Evolutionary conservation across 2,888 invertebrate species (phyloP), one percentile per base, ranked within the genome.

Genomic region (Pterobdella sp.): DNA sequence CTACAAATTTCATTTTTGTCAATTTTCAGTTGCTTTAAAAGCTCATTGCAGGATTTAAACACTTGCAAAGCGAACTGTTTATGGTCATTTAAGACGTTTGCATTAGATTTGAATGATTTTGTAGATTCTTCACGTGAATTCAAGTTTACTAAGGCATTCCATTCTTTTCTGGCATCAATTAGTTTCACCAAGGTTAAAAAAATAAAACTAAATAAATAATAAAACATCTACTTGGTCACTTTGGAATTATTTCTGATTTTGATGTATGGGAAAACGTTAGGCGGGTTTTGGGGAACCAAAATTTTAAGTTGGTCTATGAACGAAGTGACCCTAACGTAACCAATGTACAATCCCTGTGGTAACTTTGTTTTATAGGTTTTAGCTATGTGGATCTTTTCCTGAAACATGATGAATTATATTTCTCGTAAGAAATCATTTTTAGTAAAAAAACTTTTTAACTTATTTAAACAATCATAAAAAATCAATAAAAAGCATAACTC

Each of bases 241-340:
- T 96, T 95, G 0, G 95, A 91, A 85, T 96, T 96, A 78, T 94
- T 92, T 75, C 97, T 86, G 52, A 97, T 89, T 83, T 93, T 91
- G 76, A 91, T 91, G 82, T 94, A 92, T 0, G 97, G 97, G 77
- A 97, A 88, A 78, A 95, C 92, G 83, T 95, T 97, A 2, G 97
- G 97, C 0, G 92, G 89, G 80, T 92, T 91, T 72, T 91, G 88
- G 0, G 94, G 93, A 34, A 95, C 95, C 66, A 97, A 90, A 14
- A 97, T 90, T 80, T 93, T 90, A 66, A 96, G 91, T 75, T 92
- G 89, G 83, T 96, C 96, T 73, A 97, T 93, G 0, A 95, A 94
- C 78, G 93, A 93, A 82, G 94, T 93, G 87, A 97, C 90, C 84
- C 97, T 96, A 76, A 98, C 86, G 85, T 96, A 98, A 56, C 95